Base-by-base conservation (phyloP, 2,888 invertebrate species). In the Agrochola lychnidis region DNA sequence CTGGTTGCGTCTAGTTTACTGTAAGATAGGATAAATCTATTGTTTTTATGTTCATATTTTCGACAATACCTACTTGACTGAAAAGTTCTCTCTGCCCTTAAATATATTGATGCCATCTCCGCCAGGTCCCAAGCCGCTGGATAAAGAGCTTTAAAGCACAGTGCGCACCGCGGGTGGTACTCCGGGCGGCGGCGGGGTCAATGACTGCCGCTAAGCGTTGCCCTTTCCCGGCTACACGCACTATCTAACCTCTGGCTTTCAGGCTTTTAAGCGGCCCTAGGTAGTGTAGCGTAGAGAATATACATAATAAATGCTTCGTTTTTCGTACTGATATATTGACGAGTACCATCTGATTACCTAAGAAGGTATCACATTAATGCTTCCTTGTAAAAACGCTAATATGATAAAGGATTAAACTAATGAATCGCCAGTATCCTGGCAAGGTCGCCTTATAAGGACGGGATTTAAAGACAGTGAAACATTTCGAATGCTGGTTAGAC, bases 121-220 rank as follows among this genome's bases (percentile, higher is more conserved):
- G 61, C 4, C 10, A 61, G 69, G 45, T 25, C 70, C 45, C 79
- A 14, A 80, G 74, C 53, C 48, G 16, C 4, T 10, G 68, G 53
- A 76, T 56, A 56, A 80, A 69, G 64, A 61, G 69, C 19, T 81
- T 64, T 59, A 69, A 48, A 57, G 57, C 40, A 59, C 36, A 61
- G 10, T 59, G 42, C 22, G 57, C 63, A 19, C 68, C 4, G 40
- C 30, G 48, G 53, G 64, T 3, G 59, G 67, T 9, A 0, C 48
- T 51, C 67, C 16, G 42, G 56, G 40, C 22, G 42, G 77, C 6
- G 40, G 76, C 7, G 77, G 40, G 78, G 67, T 63, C 81, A 61
- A 45, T 19, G 63, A 30, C 76, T 66, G 36, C 59, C 19, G 61
- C 56, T 53, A 59, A 59, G 22, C 40, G 12, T 40, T 56, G 12